Percentiles rank a stretch among this genome's conserved stretches.
Evolutionary conservation across 2,113 vertebrate species (phyloP).

Genomic region (Phyllostomus discolor): DNA sequence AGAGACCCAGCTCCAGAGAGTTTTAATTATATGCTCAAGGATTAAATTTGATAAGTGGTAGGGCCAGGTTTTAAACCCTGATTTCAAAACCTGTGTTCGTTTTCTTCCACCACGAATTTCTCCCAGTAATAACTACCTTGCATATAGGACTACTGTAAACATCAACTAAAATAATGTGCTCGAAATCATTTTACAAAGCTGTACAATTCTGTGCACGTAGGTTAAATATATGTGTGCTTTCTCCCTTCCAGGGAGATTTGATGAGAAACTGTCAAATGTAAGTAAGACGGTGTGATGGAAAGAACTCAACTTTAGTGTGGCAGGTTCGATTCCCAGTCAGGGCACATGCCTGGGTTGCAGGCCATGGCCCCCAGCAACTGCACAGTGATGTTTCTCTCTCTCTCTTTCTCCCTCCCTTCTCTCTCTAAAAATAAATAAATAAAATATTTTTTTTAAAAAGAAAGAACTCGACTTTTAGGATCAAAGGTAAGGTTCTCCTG

Average conservation of each 20-base stretch:
- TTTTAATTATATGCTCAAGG: not conserved
- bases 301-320: not conserved
- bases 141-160: not conserved
- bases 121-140: not conserved
- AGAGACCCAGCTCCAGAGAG: not conserved
- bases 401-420: too few relatives aligned
- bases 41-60: not conserved
- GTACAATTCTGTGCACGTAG: not conserved
- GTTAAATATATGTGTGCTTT: not conserved
- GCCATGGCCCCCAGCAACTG: too few relatives aligned
- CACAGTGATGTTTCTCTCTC: too few relatives aligned
- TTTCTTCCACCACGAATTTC: not conserved
- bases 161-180: not conserved
- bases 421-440: too few relatives aligned
- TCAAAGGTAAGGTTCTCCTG: not conserved
- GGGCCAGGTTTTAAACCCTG: not conserved
- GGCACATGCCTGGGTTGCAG: too few relatives aligned
- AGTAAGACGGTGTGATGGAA: not conserved
- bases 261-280: not conserved
- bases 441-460: too few relatives aligned
- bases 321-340: too few relatives aligned
- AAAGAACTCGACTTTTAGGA: not conserved
- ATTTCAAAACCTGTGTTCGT: not conserved
- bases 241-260: not conserved
- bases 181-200: not conserved